Base-by-base conservation (phyloP, 1,140 invertebrate species). In the Palaemon carinicauda region DNA sequence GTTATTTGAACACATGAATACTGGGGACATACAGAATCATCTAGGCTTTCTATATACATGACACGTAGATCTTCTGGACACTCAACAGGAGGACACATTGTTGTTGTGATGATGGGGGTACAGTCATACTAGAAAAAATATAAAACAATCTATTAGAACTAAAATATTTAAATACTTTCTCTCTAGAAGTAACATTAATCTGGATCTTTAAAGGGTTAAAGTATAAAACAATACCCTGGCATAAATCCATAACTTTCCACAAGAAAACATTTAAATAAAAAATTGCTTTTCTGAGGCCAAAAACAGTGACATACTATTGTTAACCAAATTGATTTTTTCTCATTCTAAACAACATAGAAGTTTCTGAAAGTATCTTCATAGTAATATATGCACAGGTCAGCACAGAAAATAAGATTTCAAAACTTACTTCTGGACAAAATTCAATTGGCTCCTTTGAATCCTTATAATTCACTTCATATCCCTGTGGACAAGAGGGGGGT, bases 1-100 rank as follows among this genome's bases (percentile, higher is more conserved):
- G 89, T 89, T 5, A 88, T 78, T 24, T 83, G 65, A 31, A 82
- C 92, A 88, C 95, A 96, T 4, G 92, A 91, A 89, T 94, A 95
- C 86, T 93, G 93, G 65, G 89, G 91, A 90, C 93, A 92, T 71
- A 90, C 88, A 82, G 89, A 89, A 51, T 80, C 54, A 17, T 83
- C 3, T 91, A 92, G 2, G 92, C 90, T 88, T 94, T 94, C 52
- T 91, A 92, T 82, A 79, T 82, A 89, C 82, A 89, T 88, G 24
- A 78, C 86, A 3, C 78, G 87, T 17, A 89, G 79, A 89, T 93
- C 94, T 87, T 94, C 91, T 3, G 90, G 90, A 89, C 94, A 94
- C 88, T 92, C 91, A 74, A 89, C 89, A 17, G 89, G 82, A 3
- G 89, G 89, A 71, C 89, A 89, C 53, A 82, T 41, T 19, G 89